A percentile compares a stretch with the other conserved stretches of the same genome.
Conservation (phyloP, 2,797 vertebrate genomes). For the Mycteria americana region DNA sequence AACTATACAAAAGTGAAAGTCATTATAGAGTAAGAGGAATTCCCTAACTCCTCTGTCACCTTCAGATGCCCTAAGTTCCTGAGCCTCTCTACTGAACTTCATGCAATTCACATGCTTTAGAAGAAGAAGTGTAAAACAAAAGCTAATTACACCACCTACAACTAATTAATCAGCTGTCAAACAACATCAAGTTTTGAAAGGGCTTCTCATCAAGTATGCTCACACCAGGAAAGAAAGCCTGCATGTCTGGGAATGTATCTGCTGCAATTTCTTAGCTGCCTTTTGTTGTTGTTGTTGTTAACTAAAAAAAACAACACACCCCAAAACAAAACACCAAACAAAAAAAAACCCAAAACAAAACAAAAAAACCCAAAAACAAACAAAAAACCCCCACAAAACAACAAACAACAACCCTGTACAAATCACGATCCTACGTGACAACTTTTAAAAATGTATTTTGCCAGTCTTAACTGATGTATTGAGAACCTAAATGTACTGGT, state of each 20-base stretch:
- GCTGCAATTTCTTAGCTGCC: neutral
- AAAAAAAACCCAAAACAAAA: too few relatives aligned
- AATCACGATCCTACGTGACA: neutral
- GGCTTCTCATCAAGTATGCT: neutral
- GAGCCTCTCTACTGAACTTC: fast-evolving
- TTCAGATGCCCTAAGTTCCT: neutral
- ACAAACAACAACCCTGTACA: neutral
- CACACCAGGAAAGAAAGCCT: neutral
- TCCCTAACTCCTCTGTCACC: neutral
- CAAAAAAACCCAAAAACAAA: too few relatives aligned
- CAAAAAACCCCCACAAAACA: too few relatives aligned
- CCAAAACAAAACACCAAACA: too few relatives aligned
- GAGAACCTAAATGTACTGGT: neutral
- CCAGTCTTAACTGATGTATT: neutral
- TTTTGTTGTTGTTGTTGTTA: neutral
- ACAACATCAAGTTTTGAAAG: neutral
- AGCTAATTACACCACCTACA: neutral
- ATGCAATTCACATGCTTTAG: neutral
- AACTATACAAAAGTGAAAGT: neutral
- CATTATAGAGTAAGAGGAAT: neutral
- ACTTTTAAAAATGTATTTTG: neutral
- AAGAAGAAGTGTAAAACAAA: neutral
- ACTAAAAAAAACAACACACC: neutral
- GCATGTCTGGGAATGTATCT: neutral
- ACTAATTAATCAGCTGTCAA: neutral